These are phyloP conservation scores for Pterois miles DNA, from an alignment of 2,797 vertebrate species.

Conservation along the genomic window DNA sequence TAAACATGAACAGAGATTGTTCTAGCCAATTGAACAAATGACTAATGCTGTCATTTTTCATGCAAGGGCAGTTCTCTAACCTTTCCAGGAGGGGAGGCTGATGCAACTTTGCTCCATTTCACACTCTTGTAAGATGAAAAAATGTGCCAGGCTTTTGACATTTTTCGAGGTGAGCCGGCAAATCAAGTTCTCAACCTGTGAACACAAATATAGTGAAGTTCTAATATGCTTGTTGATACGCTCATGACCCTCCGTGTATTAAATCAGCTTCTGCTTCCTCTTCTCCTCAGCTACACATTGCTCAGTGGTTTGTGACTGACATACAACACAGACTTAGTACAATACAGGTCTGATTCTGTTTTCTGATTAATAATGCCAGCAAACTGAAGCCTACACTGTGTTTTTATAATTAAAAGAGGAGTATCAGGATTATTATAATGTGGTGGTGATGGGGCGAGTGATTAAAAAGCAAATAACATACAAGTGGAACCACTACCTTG, in stretches of 20 bases:
- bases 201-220: slow-evolving; percentile 29
- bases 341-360: slow-evolving; percentile 34
- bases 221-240: slow-evolving; percentile 37
- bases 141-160: slow-evolving; percentile 32
- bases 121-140: slow-evolving; percentile 18
- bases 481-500: slow-evolving; percentile 26
- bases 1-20: background rate
- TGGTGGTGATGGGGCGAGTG: background rate
- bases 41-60: slow-evolving; percentile 2
- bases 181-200: slow-evolving; percentile 41
- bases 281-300: slow-evolving; percentile 16
- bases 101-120: slow-evolving; percentile 52
- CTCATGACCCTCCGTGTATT: slow-evolving; percentile 30
- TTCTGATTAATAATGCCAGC: slow-evolving; percentile 38
- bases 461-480: slow-evolving; percentile 41
- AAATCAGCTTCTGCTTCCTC: slow-evolving; percentile 14
- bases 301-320: slow-evolving; percentile 43
- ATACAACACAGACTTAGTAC: slow-evolving; percentile 24
- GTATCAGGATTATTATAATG: slow-evolving; percentile 3
- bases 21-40: slow-evolving; percentile 13
- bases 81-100: slow-evolving; percentile 10
- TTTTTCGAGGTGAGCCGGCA: slow-evolving; percentile 50
- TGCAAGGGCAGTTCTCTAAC: slow-evolving; percentile 10
- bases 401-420: slow-evolving; percentile 21
- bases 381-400: slow-evolving; percentile 22